phyloP scores from a whole-genome alignment of 1,140 invertebrate genomes.

The Lucilia sericata region DNA sequence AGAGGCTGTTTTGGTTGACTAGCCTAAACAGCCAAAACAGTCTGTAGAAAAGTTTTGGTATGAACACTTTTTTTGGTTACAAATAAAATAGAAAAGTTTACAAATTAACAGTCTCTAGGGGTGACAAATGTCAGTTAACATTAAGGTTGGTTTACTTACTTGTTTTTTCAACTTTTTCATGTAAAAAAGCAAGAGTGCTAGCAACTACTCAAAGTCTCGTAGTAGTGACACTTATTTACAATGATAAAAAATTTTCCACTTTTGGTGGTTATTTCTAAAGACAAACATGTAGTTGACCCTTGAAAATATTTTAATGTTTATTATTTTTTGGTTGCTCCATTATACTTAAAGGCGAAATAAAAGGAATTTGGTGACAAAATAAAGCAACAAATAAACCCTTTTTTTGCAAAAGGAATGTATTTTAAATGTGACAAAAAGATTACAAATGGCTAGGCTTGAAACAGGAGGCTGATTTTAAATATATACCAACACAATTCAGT shows the following conservation, averaged over 20 bases:
- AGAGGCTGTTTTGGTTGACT: neutral
- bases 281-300: constrained; percentile 9
- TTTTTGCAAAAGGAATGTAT: neutral
- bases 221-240: neutral
- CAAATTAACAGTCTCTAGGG: constrained; percentile 34
- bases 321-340: neutral
- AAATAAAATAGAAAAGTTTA: constrained; percentile 41
- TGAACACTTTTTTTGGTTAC: neutral
- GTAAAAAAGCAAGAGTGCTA: too few species aligned
- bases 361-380: neutral
- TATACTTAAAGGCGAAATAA: too few species aligned
- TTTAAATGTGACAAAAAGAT: constrained; percentile 5
- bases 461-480: neutral
- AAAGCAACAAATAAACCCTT: constrained; percentile 28
- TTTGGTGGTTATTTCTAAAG: neutral
- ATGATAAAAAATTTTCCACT: neutral
- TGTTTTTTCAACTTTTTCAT: neutral
- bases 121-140: constrained; percentile 35
- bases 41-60: neutral
- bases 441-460: neutral
- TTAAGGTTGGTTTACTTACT: constrained; percentile 10
- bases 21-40: neutral
- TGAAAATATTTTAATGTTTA: neutral
- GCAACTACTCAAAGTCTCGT: too few species aligned
- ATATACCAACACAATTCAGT: neutral